Base-by-base conservation (phyloP, 2,797 vertebrate genomes). In the Distichodus sexfasciatus region DNA sequence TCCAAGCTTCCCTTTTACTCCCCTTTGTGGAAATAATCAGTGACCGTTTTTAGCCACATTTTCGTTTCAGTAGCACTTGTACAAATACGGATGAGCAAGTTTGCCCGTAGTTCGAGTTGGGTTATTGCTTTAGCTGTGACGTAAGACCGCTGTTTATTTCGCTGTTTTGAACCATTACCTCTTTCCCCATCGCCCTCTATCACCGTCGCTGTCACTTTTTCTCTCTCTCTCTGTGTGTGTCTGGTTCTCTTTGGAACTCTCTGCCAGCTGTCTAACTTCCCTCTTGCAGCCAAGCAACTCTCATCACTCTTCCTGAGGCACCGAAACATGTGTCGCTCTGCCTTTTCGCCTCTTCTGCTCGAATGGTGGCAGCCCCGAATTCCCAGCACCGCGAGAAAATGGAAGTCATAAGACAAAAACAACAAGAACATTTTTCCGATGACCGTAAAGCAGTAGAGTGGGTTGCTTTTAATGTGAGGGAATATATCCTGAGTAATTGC, bases 401-500 rank as follows among this genome's bases (percentile, higher is more conserved):
- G 86, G 85, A 89, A 82, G 82, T 88, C 86, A 86, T 78, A 78
- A 67, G 81, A 84, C 77, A 87, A 83, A 86, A 89, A 84, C 78
- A 85, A 86, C 82, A 82, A 81, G 82, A 79, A 83, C 9, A 82
- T 77, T 88, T 71, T 89, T 89, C 87, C 86, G 76, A 78, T 76
- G 82, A 83, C 77, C 47, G 66, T 85, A 86, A 88, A 87, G 80
- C 50, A 79, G 80, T 66, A 78, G 79, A 60, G 26, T 79, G 58
- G 80, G 85, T 75, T 69, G 78, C 81, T 84, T 75, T 72, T 82
- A 84, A 81, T 74, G 71, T 73, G 60, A 61, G 80, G 86, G 73
- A 86, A 86, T 83, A 82, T 66, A 82, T 85, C 79, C 82, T 75
- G 82, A 82, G 81, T 89, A 88, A 90, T 87, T 88, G 86, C 70